These are phyloP conservation scores for Polydrusus pterygomalis DNA, from an alignment of 2,888 invertebrate species.

Conservation along the genomic window DNA sequence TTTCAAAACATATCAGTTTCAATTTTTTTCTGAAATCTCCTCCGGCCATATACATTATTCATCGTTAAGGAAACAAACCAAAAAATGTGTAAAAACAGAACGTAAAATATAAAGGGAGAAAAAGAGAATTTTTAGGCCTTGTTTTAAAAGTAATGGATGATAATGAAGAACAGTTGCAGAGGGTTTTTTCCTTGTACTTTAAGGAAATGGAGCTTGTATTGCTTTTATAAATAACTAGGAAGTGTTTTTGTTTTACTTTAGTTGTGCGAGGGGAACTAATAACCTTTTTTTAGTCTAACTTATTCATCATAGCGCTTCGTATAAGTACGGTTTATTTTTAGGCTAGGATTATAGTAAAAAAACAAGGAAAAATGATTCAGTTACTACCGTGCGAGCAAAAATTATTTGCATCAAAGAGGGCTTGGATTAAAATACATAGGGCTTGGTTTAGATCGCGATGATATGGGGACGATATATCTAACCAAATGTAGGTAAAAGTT, in stretches of 20 bases:
- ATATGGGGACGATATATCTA: no score
- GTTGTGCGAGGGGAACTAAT: no score
- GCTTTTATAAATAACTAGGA: neutral
- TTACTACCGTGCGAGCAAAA: no score
- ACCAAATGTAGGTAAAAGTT: no score
- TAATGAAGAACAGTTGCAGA: constrained; percentile 26
- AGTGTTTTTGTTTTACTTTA: neutral
- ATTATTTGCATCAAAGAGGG: no score
- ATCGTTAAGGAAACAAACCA: constrained; percentile 37
- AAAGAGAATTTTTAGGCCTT: constrained; percentile 14
- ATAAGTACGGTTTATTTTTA: no score
- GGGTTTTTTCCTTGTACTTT: constrained; percentile 3
- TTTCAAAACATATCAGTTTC: constrained; percentile 14
- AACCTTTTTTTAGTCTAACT: no score
- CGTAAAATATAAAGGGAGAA: constrained; percentile 22
- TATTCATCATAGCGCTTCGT: no score
- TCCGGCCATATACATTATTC: constrained; percentile 35
- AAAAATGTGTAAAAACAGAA: constrained; percentile 30
- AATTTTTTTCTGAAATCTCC: constrained; percentile 1
- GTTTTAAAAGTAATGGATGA: constrained; percentile 28
- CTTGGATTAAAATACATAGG: no score
- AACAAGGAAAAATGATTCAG: no score
- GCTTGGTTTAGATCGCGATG: no score
- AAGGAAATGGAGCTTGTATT: neutral
- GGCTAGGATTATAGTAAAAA: no score